Evolutionary conservation across 1,140 invertebrate genomes (phyloP).

Genomic region (Aphis gossypii): DNA sequence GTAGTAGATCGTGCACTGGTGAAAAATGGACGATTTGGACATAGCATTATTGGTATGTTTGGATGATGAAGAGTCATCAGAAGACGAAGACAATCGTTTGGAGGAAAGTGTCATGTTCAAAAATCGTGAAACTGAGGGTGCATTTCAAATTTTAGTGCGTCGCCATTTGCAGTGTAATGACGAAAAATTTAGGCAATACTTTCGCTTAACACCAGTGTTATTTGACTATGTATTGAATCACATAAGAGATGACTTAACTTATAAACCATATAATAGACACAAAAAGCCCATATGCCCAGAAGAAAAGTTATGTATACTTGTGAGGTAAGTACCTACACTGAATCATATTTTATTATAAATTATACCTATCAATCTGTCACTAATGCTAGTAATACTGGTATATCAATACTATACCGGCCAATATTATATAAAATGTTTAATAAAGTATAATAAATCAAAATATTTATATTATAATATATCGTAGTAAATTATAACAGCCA

Average conservation of each 20-base stretch:
- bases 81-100: slow-evolving; percentile 23
- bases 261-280: slow-evolving; percentile 38
- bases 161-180: slow-evolving; percentile 46
- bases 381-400: slow-evolving; percentile 47
- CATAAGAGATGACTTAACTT: slow-evolving; percentile 50
- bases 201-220: slow-evolving; percentile 40
- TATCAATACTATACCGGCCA: slow-evolving; percentile 37
- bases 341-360: slow-evolving; percentile 46
- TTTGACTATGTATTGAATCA: slow-evolving; percentile 51
- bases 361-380: slow-evolving; percentile 23
- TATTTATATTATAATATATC: slow-evolving; percentile 48
- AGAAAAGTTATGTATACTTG: slow-evolving; percentile 54
- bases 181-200: slow-evolving; percentile 53
- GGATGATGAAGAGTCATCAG: slow-evolving; percentile 37
- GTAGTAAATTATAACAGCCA: slow-evolving; percentile 39
- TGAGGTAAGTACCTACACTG: slow-evolving; percentile 39
- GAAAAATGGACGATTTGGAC: slow-evolving; percentile 27
- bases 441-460: slow-evolving; percentile 47
- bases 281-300: slow-evolving; percentile 40
- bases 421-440: slow-evolving; percentile 48
- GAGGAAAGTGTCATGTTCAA: slow-evolving; percentile 23
- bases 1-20: not conserved
- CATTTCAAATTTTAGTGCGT: slow-evolving; percentile 48
- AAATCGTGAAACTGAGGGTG: slow-evolving; percentile 42
- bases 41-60: slow-evolving; percentile 3